A percentile compares a stretch with the other conserved stretches of the same genome.
Evolutionary conservation across 2,888 invertebrate genomes (phyloP).

Genomic region (Melanophora roralis): DNA sequence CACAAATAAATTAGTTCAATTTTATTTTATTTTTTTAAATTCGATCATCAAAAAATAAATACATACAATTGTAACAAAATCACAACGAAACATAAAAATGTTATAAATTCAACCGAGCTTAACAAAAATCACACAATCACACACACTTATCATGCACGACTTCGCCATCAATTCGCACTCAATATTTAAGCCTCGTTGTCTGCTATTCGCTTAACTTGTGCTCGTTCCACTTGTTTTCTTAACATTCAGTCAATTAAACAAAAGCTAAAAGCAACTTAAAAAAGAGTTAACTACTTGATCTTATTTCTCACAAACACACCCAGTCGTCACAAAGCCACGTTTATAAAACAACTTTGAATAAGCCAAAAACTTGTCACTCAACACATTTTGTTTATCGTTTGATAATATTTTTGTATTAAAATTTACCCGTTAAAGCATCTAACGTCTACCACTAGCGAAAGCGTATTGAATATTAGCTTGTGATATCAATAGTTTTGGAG

Average conservation of each 20-base stretch:
- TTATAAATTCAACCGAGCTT: conserved; percentile 34
- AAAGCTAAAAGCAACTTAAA: background rate
- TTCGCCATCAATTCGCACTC: conserved; percentile 13
- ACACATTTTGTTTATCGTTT: conserved; percentile 33
- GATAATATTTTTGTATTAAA: background rate
- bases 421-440: conserved; percentile 52
- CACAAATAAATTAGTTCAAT: conserved; percentile 26
- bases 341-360: background rate
- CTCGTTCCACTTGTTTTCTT: conserved; percentile 34
- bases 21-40: conserved; percentile 41
- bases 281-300: conserved; percentile 27
- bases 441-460: conserved; percentile 61
- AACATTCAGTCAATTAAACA: conserved; percentile 10
- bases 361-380: background rate
- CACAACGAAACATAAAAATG: background rate
- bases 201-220: too few species aligned
- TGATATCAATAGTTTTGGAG: conserved; percentile 64
- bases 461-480: conserved; percentile 63
- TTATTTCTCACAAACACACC: conserved; percentile 10
- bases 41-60: conserved; percentile 10
- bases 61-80: background rate
- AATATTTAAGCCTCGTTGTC: conserved; percentile 13
- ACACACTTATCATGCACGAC: conserved; percentile 5
- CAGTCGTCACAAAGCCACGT: conserved; percentile 32
- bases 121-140: conserved; percentile 19